These are phyloP conservation scores for Torymus texanus DNA, from an alignment of 2,888 invertebrate species.

Conservation along the genomic window DNA sequence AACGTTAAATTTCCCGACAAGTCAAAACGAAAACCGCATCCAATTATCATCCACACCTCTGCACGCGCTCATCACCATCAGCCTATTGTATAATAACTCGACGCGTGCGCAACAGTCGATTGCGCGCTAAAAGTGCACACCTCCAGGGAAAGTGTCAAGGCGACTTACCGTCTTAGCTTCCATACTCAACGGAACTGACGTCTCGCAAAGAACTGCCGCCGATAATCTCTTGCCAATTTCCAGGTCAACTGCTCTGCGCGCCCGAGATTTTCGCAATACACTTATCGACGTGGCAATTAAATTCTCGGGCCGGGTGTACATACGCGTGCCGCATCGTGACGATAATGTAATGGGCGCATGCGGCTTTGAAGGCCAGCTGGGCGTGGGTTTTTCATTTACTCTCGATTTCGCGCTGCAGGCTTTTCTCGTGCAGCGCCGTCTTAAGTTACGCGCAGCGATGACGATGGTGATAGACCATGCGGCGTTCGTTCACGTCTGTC, in stretches of 20 bases:
- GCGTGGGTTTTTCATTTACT: constrained; percentile 22
- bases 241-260: constrained; percentile 27
- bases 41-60: neutral
- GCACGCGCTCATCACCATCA: neutral
- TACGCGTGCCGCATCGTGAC: too few species aligned
- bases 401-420: constrained; percentile 19
- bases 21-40: neutral
- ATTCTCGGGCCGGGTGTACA: neutral
- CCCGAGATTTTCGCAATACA: constrained; percentile 37
- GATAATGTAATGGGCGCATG: too few species aligned
- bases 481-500: too few species aligned
- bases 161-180: neutral
- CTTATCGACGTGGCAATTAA: constrained; percentile 2
- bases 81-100: neutral
- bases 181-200: too few species aligned
- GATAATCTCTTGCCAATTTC: constrained; percentile 32
- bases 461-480: too few species aligned
- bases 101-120: too few species aligned
- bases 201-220: too few species aligned
- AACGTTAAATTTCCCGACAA: neutral
- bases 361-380: too few species aligned
- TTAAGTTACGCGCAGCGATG: too few species aligned
- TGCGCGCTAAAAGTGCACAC: neutral
- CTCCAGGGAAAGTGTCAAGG: constrained; percentile 16
- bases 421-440: too few species aligned